Evolutionary conservation across 2,888 invertebrate genomes (phyloP), one percentile per base, ranked within the genome.

Genomic region (Stictocephala bisonia): DNA sequence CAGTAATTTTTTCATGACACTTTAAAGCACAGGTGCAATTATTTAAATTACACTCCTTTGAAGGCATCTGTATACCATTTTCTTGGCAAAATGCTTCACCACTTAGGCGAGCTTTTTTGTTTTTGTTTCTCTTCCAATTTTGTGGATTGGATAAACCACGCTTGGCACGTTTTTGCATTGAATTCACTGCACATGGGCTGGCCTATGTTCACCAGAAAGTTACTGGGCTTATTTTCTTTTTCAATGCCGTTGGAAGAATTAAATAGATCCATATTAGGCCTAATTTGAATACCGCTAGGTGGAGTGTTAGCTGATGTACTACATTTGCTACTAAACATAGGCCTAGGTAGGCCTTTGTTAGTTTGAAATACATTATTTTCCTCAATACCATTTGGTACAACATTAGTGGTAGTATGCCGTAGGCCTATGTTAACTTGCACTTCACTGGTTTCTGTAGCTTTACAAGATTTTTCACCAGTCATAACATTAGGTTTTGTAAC

Each of bases 71-170:
- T 50, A 18, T 50, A 50, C 50, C 50, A 20, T 50, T 50, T n/a
- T 50, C 50, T 50, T 50, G 50, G 50, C 20, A 50, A 50, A 50
- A 60, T 60, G 60, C 60, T 35, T 60, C 60, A 60, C 60, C 60
- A 60, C 60, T 60, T 60, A 60, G 35, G 60, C 60, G 60, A 60
- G 60, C 60, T 60, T 29, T 35, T 60, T 60, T 60, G 29, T 35
- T 60, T 60, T 60, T 60, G 29, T 60, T 60, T 35, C 60, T 29
- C 60, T 60, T 60, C 60, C 60, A 60, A 35, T 60, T 60, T 60
- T 60, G 31, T 60, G 60, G 60, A 64, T 18, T 40, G 64, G 64
- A 22, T 20, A 64, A 64, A 64, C 64, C 40, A 40, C 40, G 64
- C 40, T 64, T 64, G 35, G 40, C 40, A 20, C 40, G 18, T 64